Base-by-base conservation (phyloP, 2,888 invertebrate genomes). In the Drosophila gaucha region DNA sequence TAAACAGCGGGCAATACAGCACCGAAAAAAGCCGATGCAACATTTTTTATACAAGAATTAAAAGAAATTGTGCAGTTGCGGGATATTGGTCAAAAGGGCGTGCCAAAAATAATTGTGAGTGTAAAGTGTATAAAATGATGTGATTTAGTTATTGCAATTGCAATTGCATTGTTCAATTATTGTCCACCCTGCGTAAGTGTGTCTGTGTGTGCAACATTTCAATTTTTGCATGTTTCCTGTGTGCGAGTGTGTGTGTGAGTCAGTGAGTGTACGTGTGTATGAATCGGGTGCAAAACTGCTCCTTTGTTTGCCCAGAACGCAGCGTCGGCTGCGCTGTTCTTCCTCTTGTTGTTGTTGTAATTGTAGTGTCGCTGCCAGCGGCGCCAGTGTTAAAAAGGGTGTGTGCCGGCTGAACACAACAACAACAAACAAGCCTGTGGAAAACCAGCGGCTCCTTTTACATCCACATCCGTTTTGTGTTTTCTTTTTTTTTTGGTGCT, bases 271-370 rank as follows among this genome's bases (percentile, higher is more conserved):
- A 36, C 44, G 73, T 64, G 57, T 57, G 49, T 46, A 31, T 54
- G 77, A 65, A 71, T 75, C 76, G 74, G 65, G 74, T 74, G 85
- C 77, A 65, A 86, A 80, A 69, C 78, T 82, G 86, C 82, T 82
- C 82, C 82, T 82, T 82, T 82, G 82, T 82, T 82, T 82, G 88
- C 74, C 68, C 71, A 74, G 74, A 83, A 76, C 66, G 57, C 65
- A 70, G 74, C 82, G 70, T 83, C 86, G 72, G 63, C 80, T 64
- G 66, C 79, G 69, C 71, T 66, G 46, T 46, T 66, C 62, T 57
- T 44, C 39, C 67, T 64, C 50, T 59, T 56, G 50, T 36, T 51
- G 41, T 47, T 64, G 54, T 67, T 44, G 69, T 64, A 62, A 60
- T 70, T 49, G 64, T 60, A 60, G 78, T 63, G 65, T 67, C 55